Evolutionary conservation across 2,797 vertebrate genomes (phyloP).

Genomic region (Spheniscus humboldti): DNA sequence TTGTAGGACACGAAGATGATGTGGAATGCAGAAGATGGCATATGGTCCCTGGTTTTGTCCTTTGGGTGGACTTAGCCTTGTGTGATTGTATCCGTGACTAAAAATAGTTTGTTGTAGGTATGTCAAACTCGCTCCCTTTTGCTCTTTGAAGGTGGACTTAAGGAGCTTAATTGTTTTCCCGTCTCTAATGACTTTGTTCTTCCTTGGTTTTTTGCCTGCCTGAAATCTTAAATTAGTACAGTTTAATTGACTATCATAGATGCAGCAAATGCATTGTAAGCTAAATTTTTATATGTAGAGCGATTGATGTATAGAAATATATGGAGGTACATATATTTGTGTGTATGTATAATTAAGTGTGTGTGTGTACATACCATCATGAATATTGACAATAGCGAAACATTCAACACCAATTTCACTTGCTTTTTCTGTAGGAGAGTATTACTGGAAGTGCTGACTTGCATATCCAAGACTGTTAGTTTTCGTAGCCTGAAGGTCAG

Average conservation of each 20-base stretch:
- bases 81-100: background rate
- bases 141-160: background rate
- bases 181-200: background rate
- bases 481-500: constrained; percentile 33
- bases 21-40: background rate
- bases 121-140: background rate
- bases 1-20: background rate
- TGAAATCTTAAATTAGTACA: background rate
- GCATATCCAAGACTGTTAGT: background rate
- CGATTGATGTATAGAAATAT: background rate
- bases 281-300: background rate
- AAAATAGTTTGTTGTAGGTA: constrained; percentile 19
- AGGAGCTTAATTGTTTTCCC: background rate
- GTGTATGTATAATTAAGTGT: background rate
- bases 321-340: background rate
- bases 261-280: background rate
- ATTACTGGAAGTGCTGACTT: background rate
- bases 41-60: background rate
- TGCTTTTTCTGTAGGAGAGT: background rate
- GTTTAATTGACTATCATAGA: background rate
- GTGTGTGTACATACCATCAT: rapidly evolving
- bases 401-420: background rate
- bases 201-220: background rate
- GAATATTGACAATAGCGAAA: background rate
- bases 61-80: background rate